phyloP scores from a whole-genome alignment of 2,888 invertebrate species.

The Eupithecia tripunctaria region DNA sequence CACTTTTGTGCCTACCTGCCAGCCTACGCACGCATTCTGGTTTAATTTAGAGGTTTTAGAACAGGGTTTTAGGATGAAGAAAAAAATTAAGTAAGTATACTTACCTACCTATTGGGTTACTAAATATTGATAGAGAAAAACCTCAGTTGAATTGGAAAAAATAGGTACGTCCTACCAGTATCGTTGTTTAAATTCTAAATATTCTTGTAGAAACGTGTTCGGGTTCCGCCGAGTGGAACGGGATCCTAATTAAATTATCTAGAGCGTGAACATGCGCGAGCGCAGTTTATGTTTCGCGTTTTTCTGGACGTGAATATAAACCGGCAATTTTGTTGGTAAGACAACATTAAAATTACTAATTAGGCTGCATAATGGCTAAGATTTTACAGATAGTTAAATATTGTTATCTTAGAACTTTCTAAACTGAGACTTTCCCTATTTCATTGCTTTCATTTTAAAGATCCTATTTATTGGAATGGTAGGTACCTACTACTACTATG shows the following conservation, averaged over 20 bases:
- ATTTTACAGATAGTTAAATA: constrained; percentile 34
- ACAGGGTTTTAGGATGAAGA: too few species aligned
- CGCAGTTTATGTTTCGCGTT: constrained; percentile 63
- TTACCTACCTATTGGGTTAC: too few species aligned
- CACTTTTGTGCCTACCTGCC: too few species aligned
- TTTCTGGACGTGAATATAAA: constrained; percentile 61
- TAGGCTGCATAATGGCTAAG: constrained; percentile 39
- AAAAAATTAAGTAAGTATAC: too few species aligned
- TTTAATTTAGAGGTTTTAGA: too few species aligned
- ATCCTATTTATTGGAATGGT: background rate
- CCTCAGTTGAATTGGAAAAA: too few species aligned
- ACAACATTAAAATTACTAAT: constrained; percentile 45
- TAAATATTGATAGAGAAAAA: too few species aligned
- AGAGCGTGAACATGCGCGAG: constrained; percentile 73
- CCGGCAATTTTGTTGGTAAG: constrained; percentile 54
- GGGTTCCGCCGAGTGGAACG: constrained; percentile 72
- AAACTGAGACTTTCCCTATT: constrained; percentile 16
- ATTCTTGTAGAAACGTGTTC: constrained; percentile 73
- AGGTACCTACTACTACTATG: too few species aligned
- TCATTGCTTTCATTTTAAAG: background rate
- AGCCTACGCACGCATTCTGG: too few species aligned
- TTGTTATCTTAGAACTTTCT: constrained; percentile 37
- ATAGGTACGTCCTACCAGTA: background rate
- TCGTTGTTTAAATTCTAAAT: constrained; percentile 52
- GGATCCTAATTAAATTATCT: constrained; percentile 81